Evolutionary conservation across 2,888 invertebrate species (phyloP).

Genomic region (Caprella mutica): DNA sequence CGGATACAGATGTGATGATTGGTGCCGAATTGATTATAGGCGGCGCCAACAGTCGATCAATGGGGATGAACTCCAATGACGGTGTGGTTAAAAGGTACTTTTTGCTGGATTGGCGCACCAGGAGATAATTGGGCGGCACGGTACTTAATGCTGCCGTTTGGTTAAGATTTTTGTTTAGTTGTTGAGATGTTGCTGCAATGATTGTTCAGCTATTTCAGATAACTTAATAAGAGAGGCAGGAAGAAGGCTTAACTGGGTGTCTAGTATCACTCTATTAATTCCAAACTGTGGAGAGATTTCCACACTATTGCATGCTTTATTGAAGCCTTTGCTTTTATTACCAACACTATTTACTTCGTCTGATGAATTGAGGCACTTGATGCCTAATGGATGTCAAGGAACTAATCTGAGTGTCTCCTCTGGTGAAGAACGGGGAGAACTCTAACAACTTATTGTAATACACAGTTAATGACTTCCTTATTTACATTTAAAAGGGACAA

Average conservation of each 20-base stretch:
- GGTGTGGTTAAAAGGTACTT: not conserved
- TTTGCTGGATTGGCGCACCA: slow-evolving; percentile 7
- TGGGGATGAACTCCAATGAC: slow-evolving; percentile 9
- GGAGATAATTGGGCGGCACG: slow-evolving; percentile 12
- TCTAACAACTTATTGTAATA: no score
- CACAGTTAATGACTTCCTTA: no score
- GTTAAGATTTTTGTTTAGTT: slow-evolving; percentile 14
- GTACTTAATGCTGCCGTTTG: slow-evolving; percentile 10
- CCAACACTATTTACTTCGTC: no score
- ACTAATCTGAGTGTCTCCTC: no score
- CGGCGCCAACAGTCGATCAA: slow-evolving; percentile 4
- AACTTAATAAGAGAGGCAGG: slow-evolving; percentile 7
- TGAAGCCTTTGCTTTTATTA: no score
- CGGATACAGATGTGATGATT: not conserved
- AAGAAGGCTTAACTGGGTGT: slow-evolving; percentile 3
- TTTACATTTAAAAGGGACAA: no score
- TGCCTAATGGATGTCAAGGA: no score
- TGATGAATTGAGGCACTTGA: no score
- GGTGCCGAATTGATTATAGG: not conserved
- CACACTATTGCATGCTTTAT: no score
- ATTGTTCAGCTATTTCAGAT: slow-evolving; percentile 8
- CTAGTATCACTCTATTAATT: slow-evolving; percentile 6
- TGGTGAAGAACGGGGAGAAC: no score
- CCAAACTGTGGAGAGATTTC: no score
- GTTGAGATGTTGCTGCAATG: slow-evolving; percentile 12